These are phyloP conservation scores for Nomada goodeniana DNA, from an alignment of 2,888 invertebrate species.

Conservation along the genomic window DNA sequence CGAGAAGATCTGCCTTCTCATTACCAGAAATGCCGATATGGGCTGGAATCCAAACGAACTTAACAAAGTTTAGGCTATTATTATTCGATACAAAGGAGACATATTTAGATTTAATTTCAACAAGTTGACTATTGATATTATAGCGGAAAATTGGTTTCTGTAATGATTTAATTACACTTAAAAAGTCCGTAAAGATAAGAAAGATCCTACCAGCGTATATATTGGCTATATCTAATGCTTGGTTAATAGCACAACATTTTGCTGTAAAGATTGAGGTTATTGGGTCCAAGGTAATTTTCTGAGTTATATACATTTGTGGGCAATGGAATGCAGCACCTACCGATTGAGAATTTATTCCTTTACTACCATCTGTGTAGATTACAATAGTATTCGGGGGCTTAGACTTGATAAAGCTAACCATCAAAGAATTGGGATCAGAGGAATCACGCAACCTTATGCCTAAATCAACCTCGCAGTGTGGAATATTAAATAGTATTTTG, in stretches of 20 bases:
- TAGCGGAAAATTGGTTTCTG: neutral
- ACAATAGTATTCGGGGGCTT: neutral
- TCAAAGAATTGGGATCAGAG: neutral
- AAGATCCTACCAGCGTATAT: neutral
- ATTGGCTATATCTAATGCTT: neutral
- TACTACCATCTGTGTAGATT: slow-evolving; percentile 2
- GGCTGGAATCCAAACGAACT: no score
- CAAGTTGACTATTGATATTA: neutral
- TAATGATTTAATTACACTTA: neutral
- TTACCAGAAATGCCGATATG: no score
- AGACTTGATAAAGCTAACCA: neutral
- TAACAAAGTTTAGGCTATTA: no score
- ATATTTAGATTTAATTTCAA: slow-evolving; percentile 5
- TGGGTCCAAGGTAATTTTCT: neutral
- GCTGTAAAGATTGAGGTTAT: neutral
- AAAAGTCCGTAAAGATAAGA: neutral
- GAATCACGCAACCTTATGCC: neutral
- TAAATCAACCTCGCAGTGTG: neutral
- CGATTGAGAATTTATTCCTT: neutral
- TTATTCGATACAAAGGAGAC: no score
- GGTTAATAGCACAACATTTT: slow-evolving; percentile 5
- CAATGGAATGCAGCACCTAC: neutral
- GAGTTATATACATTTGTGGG: neutral
- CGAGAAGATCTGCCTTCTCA: no score
- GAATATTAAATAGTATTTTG: neutral